Conservation (phyloP, 1,140 invertebrate species). For the Achatina immaculata region DNA sequence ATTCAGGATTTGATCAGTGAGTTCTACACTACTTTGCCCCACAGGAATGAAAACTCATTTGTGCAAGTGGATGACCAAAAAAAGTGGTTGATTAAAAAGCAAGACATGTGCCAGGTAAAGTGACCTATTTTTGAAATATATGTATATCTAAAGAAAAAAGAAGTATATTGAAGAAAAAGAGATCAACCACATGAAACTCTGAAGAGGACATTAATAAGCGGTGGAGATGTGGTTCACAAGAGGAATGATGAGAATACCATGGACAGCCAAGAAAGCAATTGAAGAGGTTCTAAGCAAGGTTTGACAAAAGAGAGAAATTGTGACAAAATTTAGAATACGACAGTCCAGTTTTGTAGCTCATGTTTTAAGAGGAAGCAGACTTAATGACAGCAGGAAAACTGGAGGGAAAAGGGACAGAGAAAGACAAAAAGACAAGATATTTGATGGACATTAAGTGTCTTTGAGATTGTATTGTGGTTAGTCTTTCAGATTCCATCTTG, state of each 20-base stretch:
- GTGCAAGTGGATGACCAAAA: slow-evolving; percentile 32
- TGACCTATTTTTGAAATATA: neutral
- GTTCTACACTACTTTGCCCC: slow-evolving; percentile 61
- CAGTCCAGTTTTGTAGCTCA: no score
- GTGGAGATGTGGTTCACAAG: no score
- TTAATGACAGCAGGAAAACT: neutral
- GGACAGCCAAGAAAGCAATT: no score
- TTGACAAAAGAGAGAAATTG: no score
- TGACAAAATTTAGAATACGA: no score
- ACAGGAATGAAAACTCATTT: slow-evolving; percentile 38
- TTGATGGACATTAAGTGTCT: no score
- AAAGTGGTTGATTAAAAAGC: slow-evolving; percentile 56
- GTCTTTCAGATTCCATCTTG: no score
- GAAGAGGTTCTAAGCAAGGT: no score
- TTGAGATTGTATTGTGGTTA: no score
- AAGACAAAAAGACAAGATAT: neutral
- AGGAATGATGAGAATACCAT: no score
- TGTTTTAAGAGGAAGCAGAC: neutral
- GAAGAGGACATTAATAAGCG: no score
- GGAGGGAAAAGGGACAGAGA: neutral
- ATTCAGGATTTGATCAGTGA: slow-evolving; percentile 46
- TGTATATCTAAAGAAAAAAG: neutral
- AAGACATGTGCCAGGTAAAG: slow-evolving; percentile 68
- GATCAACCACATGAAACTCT: no score
- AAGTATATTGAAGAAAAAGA: neutral